Percentiles rank a stretch among this genome's conserved stretches.
Evolutionary conservation across 2,113 vertebrate genomes (phyloP).

Genomic region (Cacatua alba): DNA sequence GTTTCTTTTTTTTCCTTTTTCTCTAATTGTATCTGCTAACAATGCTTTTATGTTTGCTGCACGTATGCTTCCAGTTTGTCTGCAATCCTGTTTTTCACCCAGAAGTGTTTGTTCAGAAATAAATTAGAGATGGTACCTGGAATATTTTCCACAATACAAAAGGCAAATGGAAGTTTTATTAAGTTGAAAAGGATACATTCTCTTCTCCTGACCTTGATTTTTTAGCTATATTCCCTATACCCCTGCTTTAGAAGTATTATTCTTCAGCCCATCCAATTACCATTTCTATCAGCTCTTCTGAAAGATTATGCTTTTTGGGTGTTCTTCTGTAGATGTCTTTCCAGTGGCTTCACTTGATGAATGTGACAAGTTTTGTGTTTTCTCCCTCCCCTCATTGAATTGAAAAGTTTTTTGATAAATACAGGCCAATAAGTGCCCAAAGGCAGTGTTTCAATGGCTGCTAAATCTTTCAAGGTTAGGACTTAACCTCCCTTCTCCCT

Average conservation of each 20-base stretch:
- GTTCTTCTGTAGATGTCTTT: constrained; percentile 96
- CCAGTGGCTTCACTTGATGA: constrained; percentile 99
- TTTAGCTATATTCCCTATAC: constrained; percentile 74
- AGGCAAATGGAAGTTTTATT: constrained; percentile 76
- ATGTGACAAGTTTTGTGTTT: constrained; percentile 99
- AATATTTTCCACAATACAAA: constrained; percentile 65
- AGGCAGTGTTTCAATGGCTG: constrained; percentile 96
- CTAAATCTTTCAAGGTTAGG: constrained; percentile 99
- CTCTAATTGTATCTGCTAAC: constrained; percentile 47
- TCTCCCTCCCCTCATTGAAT: constrained; percentile 94
- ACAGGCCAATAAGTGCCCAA: constrained; percentile 93
- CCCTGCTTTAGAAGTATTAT: constrained; percentile 89
- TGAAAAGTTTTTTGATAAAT: constrained; percentile 91
- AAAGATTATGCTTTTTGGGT: constrained; percentile 99
- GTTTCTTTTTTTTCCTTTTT: not conserved
- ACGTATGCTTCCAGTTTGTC: constrained; percentile 16
- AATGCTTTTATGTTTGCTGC: constrained; percentile 56
- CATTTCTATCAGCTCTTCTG: constrained; percentile 95
- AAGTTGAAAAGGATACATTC: constrained; percentile 75
- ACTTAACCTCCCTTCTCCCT: constrained; percentile 98
- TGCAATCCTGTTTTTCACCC: constrained; percentile 62
- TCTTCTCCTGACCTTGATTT: constrained; percentile 80
- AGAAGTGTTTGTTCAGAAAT: constrained; percentile 57
- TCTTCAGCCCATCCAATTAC: constrained; percentile 90
- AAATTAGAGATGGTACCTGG: constrained; percentile 73